phyloP scores from a whole-genome alignment of 2,888 invertebrate genomes.

The Acleris emargana region DNA sequence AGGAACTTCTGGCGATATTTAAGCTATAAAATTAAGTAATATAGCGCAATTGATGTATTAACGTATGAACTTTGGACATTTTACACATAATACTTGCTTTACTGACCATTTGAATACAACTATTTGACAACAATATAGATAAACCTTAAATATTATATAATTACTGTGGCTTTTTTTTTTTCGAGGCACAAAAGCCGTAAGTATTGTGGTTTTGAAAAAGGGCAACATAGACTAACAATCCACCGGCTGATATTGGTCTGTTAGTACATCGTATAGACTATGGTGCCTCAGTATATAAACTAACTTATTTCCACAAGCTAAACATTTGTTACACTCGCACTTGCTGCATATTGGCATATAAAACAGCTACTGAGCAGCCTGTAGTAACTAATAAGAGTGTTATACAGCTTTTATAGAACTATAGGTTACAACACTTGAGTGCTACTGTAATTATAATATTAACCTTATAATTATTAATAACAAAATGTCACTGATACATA shows the following conservation, averaged over 20 bases:
- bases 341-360: too few relatives aligned
- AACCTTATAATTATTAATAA: background rate
- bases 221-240: background rate
- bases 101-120: background rate
- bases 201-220: background rate
- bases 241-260: background rate
- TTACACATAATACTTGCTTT: background rate
- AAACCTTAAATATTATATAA: too few relatives aligned
- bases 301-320: too few relatives aligned
- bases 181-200: background rate
- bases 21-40: background rate
- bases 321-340: too few relatives aligned
- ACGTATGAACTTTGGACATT: background rate
- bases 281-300: too few relatives aligned
- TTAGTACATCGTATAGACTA: background rate
- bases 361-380: too few relatives aligned
- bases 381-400: background rate
- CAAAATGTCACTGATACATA: conserved; percentile 4
- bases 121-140: background rate
- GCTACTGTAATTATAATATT: background rate
- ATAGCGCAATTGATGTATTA: background rate
- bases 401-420: background rate
- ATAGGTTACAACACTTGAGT: background rate
- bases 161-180: background rate
- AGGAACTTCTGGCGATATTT: background rate